A percentile compares a stretch with the other conserved stretches of the same genome.
Evolutionary conservation across 2,113 vertebrate species (phyloP).

Genomic region (Pitta sordida): DNA sequence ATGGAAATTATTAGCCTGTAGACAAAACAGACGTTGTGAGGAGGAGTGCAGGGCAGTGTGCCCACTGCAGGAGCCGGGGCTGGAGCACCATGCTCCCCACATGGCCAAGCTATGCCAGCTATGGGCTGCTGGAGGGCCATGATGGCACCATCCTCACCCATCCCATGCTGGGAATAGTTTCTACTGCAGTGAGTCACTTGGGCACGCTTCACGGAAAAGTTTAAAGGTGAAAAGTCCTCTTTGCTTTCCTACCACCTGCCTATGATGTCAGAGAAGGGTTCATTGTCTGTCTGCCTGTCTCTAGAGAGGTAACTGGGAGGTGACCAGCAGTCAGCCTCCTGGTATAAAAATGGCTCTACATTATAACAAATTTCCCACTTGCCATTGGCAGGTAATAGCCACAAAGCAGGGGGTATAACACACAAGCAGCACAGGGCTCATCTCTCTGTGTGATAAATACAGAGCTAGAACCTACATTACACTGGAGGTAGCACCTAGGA

Average conservation of each 20-base stretch:
- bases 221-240: neutral
- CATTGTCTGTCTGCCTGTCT: rapidly evolving
- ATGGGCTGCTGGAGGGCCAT: neutral
- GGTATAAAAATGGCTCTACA: neutral
- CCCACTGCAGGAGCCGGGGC: neutral
- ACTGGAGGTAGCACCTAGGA: neutral
- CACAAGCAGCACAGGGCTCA: neutral
- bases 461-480: neutral
- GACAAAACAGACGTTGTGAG: neutral
- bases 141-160: neutral
- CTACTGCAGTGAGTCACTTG: neutral
- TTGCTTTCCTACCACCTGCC: rapidly evolving
- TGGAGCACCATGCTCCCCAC: neutral
- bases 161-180: neutral
- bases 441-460: neutral
- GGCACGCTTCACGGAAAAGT: neutral
- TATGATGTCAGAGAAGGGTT: neutral
- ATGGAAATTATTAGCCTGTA: conserved; percentile 55
- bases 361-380: neutral
- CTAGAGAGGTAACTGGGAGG: rapidly evolving
- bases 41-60: neutral
- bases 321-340: neutral
- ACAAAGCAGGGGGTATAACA: neutral
- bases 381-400: neutral
- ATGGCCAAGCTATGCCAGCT: neutral